These are phyloP conservation scores for Orius insidiosus DNA, from an alignment of 1,140 invertebrate species.

Conservation along the genomic window DNA sequence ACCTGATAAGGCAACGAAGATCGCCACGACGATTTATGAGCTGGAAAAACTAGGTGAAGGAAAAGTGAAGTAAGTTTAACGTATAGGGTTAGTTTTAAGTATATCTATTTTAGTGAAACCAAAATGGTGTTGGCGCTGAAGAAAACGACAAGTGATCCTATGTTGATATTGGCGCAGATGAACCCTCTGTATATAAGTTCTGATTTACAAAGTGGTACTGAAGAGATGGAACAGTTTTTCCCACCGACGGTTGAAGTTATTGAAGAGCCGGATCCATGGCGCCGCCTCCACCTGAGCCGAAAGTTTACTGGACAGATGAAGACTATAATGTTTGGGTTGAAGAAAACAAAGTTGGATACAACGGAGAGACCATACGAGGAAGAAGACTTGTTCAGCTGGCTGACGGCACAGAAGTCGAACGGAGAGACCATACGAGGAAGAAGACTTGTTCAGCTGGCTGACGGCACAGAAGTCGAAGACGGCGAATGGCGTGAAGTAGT, in stretches of 20 bases:
- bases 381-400: no score
- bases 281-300: conserved; percentile 1
- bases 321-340: conserved; percentile 10
- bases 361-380: no score
- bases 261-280: conserved; percentile 13
- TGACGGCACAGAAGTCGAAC: no score
- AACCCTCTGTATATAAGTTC: conserved; percentile 22
- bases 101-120: conserved; percentile 16
- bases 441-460: neutral
- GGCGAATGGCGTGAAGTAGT: conserved; percentile 1
- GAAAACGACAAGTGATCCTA: conserved; percentile 19
- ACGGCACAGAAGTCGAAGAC: conserved; percentile 5
- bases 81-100: neutral
- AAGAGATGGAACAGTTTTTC: conserved; percentile 20
- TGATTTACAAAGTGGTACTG: conserved; percentile 19
- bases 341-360: neutral
- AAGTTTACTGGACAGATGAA: conserved; percentile 5
- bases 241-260: conserved; percentile 14
- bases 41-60: conserved; percentile 17
- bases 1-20: conserved; percentile 16
- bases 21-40: conserved; percentile 16
- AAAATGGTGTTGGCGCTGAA: conserved; percentile 21
- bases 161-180: conserved; percentile 20
- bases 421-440: neutral
- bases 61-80: conserved; percentile 17